Conservation (phyloP, 2,888 invertebrate species). For the Pycnomerus fuliginosus region DNA sequence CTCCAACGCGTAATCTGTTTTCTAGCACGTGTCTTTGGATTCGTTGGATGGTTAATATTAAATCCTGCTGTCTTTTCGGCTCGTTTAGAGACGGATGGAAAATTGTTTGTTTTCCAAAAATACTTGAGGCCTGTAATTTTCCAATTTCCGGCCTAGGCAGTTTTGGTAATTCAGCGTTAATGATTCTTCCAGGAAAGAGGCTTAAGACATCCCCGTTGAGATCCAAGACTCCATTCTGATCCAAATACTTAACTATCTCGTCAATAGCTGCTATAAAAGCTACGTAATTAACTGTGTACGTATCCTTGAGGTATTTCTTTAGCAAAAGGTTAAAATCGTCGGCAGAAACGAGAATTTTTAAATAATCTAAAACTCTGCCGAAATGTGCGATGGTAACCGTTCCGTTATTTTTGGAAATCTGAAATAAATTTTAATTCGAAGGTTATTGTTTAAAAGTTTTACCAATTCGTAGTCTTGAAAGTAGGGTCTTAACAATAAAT, state of each 20-base stretch:
- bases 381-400: constrained; percentile 77
- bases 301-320: constrained; percentile 73
- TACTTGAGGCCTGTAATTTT: constrained; percentile 52
- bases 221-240: constrained; percentile 56
- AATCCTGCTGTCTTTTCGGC: constrained; percentile 55
- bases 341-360: constrained; percentile 67
- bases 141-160: constrained; percentile 66
- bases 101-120: constrained; percentile 57
- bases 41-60: constrained; percentile 60
- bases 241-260: constrained; percentile 63
- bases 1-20: constrained; percentile 64
- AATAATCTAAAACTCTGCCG: constrained; percentile 69
- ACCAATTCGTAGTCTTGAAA: constrained; percentile 74
- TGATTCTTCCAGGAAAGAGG: constrained; percentile 64
- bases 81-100: constrained; percentile 62
- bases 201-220: constrained; percentile 59
- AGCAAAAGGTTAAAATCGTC: constrained; percentile 73
- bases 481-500: constrained; percentile 69
- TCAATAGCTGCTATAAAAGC: constrained; percentile 71
- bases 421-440: constrained; percentile 22
- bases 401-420: constrained; percentile 75
- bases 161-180: constrained; percentile 69
- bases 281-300: constrained; percentile 75
- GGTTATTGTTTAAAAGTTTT: constrained; percentile 11
- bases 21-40: constrained; percentile 68